These are phyloP conservation scores for Metridium senile DNA, from an alignment of 92 coral and sea anemone genomes.

Conservation along the genomic window DNA sequence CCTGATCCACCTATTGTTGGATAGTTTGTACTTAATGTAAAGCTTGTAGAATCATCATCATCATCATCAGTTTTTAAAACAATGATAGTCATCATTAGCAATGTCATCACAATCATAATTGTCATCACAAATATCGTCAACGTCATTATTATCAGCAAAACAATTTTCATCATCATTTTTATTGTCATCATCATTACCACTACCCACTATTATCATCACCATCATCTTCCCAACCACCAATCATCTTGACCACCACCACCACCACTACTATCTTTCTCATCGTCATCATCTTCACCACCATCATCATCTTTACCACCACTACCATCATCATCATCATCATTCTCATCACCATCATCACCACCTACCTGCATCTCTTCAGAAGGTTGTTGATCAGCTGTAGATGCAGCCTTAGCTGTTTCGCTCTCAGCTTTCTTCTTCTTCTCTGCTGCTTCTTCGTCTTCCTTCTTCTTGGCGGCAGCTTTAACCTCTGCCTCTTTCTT, in stretches of 20 bases:
- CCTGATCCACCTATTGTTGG: conserved; percentile 10
- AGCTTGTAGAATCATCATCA: too few relatives aligned
- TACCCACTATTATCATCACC: too few relatives aligned
- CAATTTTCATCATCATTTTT: too few relatives aligned
- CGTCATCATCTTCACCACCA: background rate
- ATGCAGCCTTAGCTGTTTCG: conserved; percentile 31
- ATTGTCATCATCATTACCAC: too few relatives aligned
- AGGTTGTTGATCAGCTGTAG: conserved; percentile 33
- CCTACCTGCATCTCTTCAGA: conserved; percentile 61
- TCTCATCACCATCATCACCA: conserved; percentile 29
- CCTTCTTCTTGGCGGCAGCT: conserved; percentile 71
- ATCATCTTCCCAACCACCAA: conserved; percentile 1
- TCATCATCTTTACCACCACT: background rate
- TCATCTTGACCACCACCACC: background rate
- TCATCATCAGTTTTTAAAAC: too few relatives aligned
- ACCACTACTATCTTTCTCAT: background rate
- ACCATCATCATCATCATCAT: background rate
- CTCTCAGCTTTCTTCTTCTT: conserved; percentile 78
- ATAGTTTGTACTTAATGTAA: background rate
- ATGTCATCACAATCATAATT: too few relatives aligned
- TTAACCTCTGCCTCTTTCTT: conserved; percentile 79
- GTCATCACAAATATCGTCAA: too few relatives aligned
- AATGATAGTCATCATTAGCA: background rate
- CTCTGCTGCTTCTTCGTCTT: conserved; percentile 55
- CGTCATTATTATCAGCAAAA: too few relatives aligned